phyloP scores from a whole-genome alignment of 1,140 invertebrate species.

The Latrodectus geometricus region DNA sequence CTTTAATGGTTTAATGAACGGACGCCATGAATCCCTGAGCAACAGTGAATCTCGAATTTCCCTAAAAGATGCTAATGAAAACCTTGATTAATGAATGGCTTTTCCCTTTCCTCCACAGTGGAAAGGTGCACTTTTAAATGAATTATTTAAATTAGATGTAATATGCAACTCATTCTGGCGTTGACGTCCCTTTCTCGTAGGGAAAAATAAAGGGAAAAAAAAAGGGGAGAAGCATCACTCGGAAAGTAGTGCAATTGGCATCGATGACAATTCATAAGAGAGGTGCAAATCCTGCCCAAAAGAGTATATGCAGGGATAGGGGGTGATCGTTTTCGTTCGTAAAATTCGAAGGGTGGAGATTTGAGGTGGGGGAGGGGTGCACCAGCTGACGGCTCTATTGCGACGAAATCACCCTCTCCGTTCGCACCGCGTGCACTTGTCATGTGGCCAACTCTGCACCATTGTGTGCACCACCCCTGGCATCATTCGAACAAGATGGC shows the following conservation, averaged over 20 bases:
- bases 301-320: slow-evolving; percentile 8
- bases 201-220: neutral
- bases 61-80: neutral
- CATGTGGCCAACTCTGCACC: slow-evolving; percentile 51
- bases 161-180: neutral
- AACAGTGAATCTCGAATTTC: neutral
- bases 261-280: slow-evolving; percentile 40
- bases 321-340: slow-evolving; percentile 45
- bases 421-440: slow-evolving; percentile 54
- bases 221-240: neutral
- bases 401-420: slow-evolving; percentile 53
- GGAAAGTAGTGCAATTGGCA: slow-evolving; percentile 1
- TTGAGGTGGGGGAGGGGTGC: slow-evolving; percentile 8
- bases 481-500: slow-evolving; percentile 59
- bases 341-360: slow-evolving; percentile 11
- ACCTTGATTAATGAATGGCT: neutral
- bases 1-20: neutral
- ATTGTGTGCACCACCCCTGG: slow-evolving; percentile 54
- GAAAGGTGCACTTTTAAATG: neutral
- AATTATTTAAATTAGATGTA: slow-evolving; percentile 3
- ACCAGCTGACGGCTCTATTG: slow-evolving; percentile 58
- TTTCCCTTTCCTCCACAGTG: neutral
- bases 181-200: neutral
- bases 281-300: slow-evolving; percentile 35
- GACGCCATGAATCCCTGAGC: too few relatives aligned